phyloP scores from a whole-genome alignment of 1,140 invertebrate genomes.

The Oedothorax gibbosus region DNA sequence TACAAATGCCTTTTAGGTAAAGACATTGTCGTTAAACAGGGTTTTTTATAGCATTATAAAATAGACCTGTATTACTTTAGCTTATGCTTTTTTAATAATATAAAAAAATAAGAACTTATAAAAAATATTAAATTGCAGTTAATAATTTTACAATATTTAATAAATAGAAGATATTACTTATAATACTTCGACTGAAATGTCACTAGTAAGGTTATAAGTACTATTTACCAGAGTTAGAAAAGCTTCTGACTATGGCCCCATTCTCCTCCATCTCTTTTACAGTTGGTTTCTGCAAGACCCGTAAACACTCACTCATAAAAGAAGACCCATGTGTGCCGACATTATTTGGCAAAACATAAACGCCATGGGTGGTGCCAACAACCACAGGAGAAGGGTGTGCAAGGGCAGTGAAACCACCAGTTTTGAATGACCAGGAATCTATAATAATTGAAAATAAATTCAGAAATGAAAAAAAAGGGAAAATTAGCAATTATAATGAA shows the following conservation, averaged over 20 bases:
- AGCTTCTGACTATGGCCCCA: slow-evolving; percentile 66
- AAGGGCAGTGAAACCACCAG: slow-evolving; percentile 69
- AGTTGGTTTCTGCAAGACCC: slow-evolving; percentile 71
- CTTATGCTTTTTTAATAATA: too few relatives aligned
- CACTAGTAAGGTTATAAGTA: background rate
- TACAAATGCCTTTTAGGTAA: too few relatives aligned
- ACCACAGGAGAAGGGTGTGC: slow-evolving; percentile 69
- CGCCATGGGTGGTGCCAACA: slow-evolving; percentile 70
- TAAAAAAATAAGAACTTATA: too few relatives aligned
- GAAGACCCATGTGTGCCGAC: slow-evolving; percentile 58
- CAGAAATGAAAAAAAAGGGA: too few relatives aligned
- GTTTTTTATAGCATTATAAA: too few relatives aligned
- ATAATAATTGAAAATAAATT: background rate
- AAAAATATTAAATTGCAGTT: too few relatives aligned
- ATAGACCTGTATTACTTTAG: too few relatives aligned
- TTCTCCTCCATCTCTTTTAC: slow-evolving; percentile 66
- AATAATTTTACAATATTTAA: too few relatives aligned
- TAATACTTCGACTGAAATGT: too few relatives aligned
- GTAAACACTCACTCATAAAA: slow-evolving; percentile 65
- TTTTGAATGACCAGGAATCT: slow-evolving; percentile 65
- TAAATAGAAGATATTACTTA: too few relatives aligned
- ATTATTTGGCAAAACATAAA: slow-evolving; percentile 68
- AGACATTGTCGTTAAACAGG: too few relatives aligned
- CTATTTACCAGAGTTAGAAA: background rate
- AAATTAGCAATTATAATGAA: too few relatives aligned